Base-by-base conservation (phyloP, 1,140 invertebrate species). In the Magallana gigas region DNA sequence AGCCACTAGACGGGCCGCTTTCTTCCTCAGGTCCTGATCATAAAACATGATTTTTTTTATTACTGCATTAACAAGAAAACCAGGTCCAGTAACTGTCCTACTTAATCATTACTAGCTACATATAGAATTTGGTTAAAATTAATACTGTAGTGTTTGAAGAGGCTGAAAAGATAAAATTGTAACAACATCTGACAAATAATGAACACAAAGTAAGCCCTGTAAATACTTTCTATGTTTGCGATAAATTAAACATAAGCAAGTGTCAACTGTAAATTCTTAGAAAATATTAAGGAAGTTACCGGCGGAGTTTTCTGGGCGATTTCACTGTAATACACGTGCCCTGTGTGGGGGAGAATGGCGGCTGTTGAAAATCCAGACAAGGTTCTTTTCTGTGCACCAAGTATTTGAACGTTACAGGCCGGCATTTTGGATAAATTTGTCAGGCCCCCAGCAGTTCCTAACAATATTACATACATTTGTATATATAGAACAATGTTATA, bases 401-500 rank as follows among this genome's bases (percentile, higher is more conserved):
- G 91, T 68, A 95, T 90, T 71, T 98, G 95, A 36, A 99, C 96
- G 95, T 99, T 99, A 93, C 99, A 99, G 0, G 99, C 97, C 12
- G 99, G 99, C 97, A 99, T 99, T 95, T 98, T 99, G 0, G 98
- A 98, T 29, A 99, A 94, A 94, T 98, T 98, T 0, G 98, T 98
- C 84, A 99, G 95, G 36, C 99, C 99, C 81, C 99, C 99, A 68
- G 99, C 99, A n/a, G 98, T 97, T 93, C 97, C 97, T 96, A 85
- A 7, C 3, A 76, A 76, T 11, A 76, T 48, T 48, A 48, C 36
- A 48, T 48, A 48, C 36, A 48, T 2, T 48, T 48, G 36, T 48
- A 48, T 5, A 48, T 48, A 48, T 89, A 6, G 58, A n/a, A 84
- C 62, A 48, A 5, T 48, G 36, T 48, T 48, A 48, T 48, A 48